A percentile compares a stretch with the other conserved stretches of the same genome.
Evolutionary conservation across 2,797 vertebrate genomes (phyloP).

Genomic region (Anguilla megastoma): DNA sequence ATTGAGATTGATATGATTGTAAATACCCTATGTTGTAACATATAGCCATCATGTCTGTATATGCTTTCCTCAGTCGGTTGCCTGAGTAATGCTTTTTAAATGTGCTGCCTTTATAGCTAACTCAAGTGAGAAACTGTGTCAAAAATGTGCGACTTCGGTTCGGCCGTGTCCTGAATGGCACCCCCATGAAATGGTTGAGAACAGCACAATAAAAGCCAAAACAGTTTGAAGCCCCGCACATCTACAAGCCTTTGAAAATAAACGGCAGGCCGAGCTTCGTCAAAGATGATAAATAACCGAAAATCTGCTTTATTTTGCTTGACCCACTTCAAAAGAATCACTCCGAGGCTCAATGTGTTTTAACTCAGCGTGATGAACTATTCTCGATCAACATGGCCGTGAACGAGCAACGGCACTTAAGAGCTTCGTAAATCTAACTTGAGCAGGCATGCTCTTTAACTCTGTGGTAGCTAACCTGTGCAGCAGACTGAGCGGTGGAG

Average conservation of each 20-base stretch:
- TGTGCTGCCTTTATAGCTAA: not conserved
- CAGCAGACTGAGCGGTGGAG: not conserved
- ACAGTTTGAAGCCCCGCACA: constrained; percentile 30
- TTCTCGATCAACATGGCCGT: constrained; percentile 23
- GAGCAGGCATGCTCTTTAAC: constrained; percentile 1
- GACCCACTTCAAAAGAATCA: constrained; percentile 28
- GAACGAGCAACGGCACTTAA: not conserved
- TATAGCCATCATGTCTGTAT: not conserved
- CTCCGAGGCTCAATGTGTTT: constrained; percentile 34
- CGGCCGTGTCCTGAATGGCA: not conserved
- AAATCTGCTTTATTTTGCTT: constrained; percentile 46
- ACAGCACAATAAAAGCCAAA: constrained; percentile 34
- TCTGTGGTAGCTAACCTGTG: not conserved
- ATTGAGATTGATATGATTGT: too few relatives aligned
- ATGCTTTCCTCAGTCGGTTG: not conserved
- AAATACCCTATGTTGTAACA: not conserved
- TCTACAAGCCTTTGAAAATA: constrained; percentile 38
- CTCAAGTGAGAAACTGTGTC: not conserved
- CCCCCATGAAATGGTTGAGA: constrained; percentile 16
- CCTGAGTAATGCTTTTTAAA: not conserved
- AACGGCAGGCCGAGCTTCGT: constrained; percentile 25
- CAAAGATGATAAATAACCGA: constrained; percentile 38
- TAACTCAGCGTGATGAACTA: constrained; percentile 40
- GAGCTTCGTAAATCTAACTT: constrained; percentile 33
- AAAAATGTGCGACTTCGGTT: constrained; percentile 2